phyloP scores from a whole-genome alignment of 2,113 vertebrate genomes.

The Asarcornis scutulata region DNA sequence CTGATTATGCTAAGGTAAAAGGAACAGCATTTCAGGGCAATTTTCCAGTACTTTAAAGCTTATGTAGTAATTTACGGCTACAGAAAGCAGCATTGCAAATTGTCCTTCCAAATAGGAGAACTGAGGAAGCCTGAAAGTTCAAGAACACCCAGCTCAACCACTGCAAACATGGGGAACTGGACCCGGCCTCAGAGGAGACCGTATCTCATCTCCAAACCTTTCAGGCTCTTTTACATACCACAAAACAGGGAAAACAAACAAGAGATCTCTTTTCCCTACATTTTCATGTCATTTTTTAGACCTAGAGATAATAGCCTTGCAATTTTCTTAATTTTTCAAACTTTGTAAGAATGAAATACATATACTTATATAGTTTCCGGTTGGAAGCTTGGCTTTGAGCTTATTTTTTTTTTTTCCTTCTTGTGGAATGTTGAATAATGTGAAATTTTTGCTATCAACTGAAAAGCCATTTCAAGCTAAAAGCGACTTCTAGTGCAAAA shows the following conservation, averaged over 20 bases:
- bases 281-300: background rate
- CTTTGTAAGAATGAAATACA: background rate
- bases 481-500: background rate
- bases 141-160: background rate
- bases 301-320: background rate
- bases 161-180: background rate
- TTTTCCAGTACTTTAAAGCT: background rate
- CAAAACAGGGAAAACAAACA: background rate
- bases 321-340: background rate
- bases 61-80: background rate
- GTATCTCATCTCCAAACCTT: background rate
- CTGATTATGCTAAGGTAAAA: background rate
- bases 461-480: background rate
- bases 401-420: background rate
- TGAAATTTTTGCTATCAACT: background rate
- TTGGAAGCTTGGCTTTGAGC: background rate
- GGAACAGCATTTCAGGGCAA: background rate
- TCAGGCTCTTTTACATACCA: background rate
- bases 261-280: background rate
- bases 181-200: background rate
- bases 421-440: background rate
- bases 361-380: fast-evolving
- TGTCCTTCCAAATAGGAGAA: background rate
- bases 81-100: background rate
- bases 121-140: background rate